Conservation (phyloP, 2,888 invertebrate genomes). For the Gnatocerus cornutus region DNA sequence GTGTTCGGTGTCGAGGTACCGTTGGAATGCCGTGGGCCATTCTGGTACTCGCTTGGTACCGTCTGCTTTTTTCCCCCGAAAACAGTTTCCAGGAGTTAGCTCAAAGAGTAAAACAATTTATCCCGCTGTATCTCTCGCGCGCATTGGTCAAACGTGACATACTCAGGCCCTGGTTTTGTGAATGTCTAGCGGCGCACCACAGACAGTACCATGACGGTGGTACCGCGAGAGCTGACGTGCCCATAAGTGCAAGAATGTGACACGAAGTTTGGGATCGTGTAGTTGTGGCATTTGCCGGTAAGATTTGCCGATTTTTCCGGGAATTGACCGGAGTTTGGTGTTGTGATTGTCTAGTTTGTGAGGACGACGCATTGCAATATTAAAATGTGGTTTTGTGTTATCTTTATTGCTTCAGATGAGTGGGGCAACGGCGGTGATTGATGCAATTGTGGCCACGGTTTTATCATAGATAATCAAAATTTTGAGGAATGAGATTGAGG, state of each 20-base stretch:
- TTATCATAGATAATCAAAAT: too few species aligned
- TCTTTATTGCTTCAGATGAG: too few species aligned
- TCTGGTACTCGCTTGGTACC: neutral
- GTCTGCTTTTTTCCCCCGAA: constrained; percentile 5
- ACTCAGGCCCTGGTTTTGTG: constrained; percentile 54
- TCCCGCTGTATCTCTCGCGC: constrained; percentile 21
- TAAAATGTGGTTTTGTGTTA: too few species aligned
- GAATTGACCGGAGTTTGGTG: neutral
- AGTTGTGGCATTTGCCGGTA: constrained; percentile 43
- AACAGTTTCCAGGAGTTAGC: neutral
- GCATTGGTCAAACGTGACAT: constrained; percentile 60
- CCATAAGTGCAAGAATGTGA: constrained; percentile 42
- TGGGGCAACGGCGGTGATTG: too few species aligned
- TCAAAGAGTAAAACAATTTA: too few species aligned
- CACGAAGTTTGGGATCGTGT: constrained; percentile 18
- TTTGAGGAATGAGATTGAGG: too few species aligned
- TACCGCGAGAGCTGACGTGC: constrained; percentile 42
- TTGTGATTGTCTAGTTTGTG: constrained; percentile 1
- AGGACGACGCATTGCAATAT: too few species aligned
- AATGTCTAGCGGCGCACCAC: constrained; percentile 31
- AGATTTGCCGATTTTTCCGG: constrained; percentile 6
- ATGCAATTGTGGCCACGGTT: too few species aligned
- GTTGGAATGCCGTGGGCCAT: constrained; percentile 69
- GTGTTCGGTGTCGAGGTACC: constrained; percentile 73
- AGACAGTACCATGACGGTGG: constrained; percentile 46